phyloP scores from a whole-genome alignment of 2,113 vertebrate genomes.

The Felis chaus region DNA sequence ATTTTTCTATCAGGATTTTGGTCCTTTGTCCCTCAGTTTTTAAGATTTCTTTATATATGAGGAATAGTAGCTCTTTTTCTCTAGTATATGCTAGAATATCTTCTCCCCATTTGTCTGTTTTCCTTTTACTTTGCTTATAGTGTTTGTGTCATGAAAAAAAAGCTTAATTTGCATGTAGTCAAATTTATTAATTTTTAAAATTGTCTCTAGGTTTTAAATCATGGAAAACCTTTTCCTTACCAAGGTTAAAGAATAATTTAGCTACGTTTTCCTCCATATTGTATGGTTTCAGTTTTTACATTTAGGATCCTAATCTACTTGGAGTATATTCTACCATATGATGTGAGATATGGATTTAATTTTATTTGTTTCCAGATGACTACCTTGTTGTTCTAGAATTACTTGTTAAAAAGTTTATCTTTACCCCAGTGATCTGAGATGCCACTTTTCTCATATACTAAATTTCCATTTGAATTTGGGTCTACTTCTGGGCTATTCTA shows the following conservation, averaged over 20 bases:
- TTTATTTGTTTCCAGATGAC: conserved; percentile 30
- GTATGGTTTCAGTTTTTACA: conserved; percentile 13
- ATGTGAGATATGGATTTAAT: conserved; percentile 3
- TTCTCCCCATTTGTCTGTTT: not conserved
- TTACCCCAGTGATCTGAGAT: not conserved
- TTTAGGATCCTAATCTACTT: conserved; percentile 1
- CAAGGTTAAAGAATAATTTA: conserved; percentile 12
- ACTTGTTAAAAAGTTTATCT: conserved; percentile 32
- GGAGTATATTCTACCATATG: not conserved
- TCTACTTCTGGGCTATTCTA: not conserved
- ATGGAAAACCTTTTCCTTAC: not conserved
- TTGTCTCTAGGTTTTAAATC: conserved; percentile 7
- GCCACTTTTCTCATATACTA: not conserved
- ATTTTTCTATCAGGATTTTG: not conserved
- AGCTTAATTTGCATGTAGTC: not conserved
- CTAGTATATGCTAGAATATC: not conserved
- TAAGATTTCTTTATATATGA: not conserved
- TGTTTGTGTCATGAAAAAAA: not conserved
- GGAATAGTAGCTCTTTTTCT: not conserved
- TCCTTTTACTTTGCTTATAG: not conserved
- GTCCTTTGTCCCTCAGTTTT: not conserved
- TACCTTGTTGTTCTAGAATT: not conserved
- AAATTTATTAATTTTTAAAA: not conserved
- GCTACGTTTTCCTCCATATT: not conserved
- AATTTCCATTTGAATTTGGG: not conserved